These are phyloP conservation scores for Hetaerina titia DNA, from an alignment of 2,888 invertebrate genomes.

Conservation along the genomic window DNA sequence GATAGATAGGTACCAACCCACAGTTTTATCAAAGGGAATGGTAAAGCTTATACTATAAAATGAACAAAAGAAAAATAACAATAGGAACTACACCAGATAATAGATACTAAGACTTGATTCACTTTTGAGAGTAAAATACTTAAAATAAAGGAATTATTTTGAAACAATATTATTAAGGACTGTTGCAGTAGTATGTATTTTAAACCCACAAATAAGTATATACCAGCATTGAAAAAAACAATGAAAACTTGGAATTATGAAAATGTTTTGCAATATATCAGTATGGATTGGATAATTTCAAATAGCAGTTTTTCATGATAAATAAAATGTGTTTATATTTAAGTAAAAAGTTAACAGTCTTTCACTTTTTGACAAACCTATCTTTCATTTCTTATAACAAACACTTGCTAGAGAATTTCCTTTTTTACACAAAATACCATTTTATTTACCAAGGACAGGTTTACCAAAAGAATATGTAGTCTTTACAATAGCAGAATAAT, in stretches of 20 bases:
- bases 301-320: neutral
- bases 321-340: neutral
- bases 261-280: neutral
- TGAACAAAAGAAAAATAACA: neutral
- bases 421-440: neutral
- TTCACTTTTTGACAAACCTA: neutral
- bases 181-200: neutral
- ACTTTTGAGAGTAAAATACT: neutral
- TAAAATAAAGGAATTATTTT: too few species aligned
- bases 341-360: conserved; percentile 18
- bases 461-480: conserved; percentile 27
- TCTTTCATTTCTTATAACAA: neutral
- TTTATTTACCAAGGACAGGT: conserved; percentile 31
- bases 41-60: neutral
- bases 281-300: neutral
- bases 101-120: neutral
- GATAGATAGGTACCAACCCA: neutral
- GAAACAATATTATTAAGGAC: too few species aligned
- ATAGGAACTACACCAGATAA: neutral
- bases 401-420: neutral
- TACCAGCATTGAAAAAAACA: neutral
- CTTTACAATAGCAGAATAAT: conserved; percentile 7
- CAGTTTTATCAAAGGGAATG: neutral
- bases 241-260: neutral
- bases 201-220: neutral